Base-by-base conservation (phyloP, 64 coral and sea anemone species). In the Stylophora pistillata region DNA sequence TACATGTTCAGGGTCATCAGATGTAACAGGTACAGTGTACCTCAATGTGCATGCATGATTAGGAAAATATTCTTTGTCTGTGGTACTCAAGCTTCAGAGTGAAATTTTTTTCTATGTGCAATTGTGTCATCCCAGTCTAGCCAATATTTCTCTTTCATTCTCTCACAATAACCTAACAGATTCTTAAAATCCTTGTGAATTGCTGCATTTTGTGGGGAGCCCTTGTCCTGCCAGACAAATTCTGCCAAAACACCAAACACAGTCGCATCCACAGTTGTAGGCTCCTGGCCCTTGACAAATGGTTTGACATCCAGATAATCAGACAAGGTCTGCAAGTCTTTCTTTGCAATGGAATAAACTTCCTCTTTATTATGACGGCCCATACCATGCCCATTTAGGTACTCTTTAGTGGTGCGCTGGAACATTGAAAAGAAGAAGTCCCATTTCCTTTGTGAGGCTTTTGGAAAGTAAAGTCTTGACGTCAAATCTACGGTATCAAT, bases 181-280 rank as follows among this genome's bases (percentile, higher is more conserved):
- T 95, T 95, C 34, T 63, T 81, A 64, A 95, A 91, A 26, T 95
- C 84, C 20, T 74, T 91, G 15, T 74, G 80, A 86, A 90, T 52
- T 85, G 91, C 74, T 21, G 28, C 53, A 58, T 71, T 71, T 5
- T 88, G 78, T 5, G 94, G 89, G 18, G 89, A 95, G 5, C 31
- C 33, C 15, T 75, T 41, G 74, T 95, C 94, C 58, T 95, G 94
- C 94, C 89, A 95, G 31, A 95, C 78, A 66, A 95, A 17, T 28
- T 88, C 65, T 14, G 94, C 94, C 65, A 95, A 71, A 0, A 83
- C 81, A 2, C 94, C 94, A 91, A 95, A 95, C 16, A 89, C 94
- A 32, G 78, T 68, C 16, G 94, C 74, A 88, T 95, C 94, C 30
- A 95, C 94, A 10, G 72, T 17, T 0, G 69, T 91, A 23, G 89